These are phyloP conservation scores for Syrphus vitripennis DNA, from an alignment of 2,888 invertebrate genomes.

Conservation along the genomic window DNA sequence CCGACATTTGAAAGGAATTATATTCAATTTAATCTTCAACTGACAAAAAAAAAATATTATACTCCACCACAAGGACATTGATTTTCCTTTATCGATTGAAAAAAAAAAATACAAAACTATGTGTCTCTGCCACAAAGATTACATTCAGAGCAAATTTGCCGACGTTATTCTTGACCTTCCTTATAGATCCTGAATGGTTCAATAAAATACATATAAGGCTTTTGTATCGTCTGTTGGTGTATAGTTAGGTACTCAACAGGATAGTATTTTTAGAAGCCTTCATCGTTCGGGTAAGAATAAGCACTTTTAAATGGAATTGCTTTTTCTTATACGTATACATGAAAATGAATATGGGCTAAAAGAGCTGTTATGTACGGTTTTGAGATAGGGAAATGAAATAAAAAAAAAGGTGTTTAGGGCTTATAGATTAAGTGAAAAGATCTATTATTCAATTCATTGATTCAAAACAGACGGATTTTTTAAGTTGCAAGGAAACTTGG, in stretches of 20 bases:
- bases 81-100: constrained; percentile 48
- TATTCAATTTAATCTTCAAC: constrained; percentile 36
- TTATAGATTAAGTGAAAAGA: not conserved
- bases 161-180: constrained; percentile 38
- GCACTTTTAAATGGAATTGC: not conserved
- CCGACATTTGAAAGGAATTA: constrained; percentile 10
- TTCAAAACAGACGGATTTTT: not conserved
- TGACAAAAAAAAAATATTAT: not conserved
- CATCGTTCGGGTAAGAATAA: not conserved
- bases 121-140: constrained; percentile 13
- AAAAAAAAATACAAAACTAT: not conserved
- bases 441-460: not conserved
- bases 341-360: not conserved
- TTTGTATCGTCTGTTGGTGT: not conserved
- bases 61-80: constrained; percentile 28
- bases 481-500: no score
- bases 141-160: constrained; percentile 11
- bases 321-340: not conserved
- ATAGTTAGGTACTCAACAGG: not conserved
- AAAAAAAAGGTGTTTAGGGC: not conserved
- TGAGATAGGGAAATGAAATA: not conserved
- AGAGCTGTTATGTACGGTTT: not conserved
- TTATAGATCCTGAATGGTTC: constrained; percentile 35
- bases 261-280: constrained; percentile 40
- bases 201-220: constrained; percentile 31